Evolutionary conservation across 2,888 invertebrate species (phyloP).

Genomic region (Tuta absoluta): DNA sequence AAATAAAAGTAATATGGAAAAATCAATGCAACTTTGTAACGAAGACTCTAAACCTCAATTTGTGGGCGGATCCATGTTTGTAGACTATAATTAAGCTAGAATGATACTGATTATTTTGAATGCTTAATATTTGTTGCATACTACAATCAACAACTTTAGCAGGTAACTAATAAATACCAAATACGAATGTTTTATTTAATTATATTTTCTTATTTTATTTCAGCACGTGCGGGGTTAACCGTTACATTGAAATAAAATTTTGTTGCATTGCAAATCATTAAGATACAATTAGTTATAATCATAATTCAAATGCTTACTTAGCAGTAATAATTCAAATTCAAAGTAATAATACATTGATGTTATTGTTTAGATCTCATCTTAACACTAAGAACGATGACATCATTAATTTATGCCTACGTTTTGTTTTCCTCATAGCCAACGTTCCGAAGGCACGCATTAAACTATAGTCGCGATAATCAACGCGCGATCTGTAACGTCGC

Average conservation of each 20-base stretch:
- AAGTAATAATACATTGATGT: not conserved
- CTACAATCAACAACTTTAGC: not conserved
- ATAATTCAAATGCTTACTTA: not conserved
- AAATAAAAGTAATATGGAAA: not conserved
- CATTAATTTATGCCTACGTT: conserved; percentile 19
- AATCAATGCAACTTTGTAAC: not conserved
- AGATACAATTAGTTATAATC: not conserved
- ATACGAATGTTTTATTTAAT: not conserved
- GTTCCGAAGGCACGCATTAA: conserved; percentile 42
- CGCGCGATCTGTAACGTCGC: conserved; percentile 70
- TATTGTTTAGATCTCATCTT: not conserved
- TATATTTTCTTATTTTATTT: not conserved
- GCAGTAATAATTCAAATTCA: not conserved
- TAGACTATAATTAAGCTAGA: conserved; percentile 7
- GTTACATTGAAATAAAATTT: not conserved
- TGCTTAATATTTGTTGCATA: not conserved
- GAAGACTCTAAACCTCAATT: not conserved
- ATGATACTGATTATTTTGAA: conserved; percentile 5
- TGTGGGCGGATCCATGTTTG: not conserved
- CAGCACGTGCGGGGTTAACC: not conserved
- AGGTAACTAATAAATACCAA: not conserved
- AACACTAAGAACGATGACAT: conserved; percentile 3
- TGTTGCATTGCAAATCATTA: not conserved
- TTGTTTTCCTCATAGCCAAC: conserved; percentile 17
- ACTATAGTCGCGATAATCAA: conserved; percentile 64